Conservation (phyloP, 2,888 invertebrate genomes). For the Euproctis similis region DNA sequence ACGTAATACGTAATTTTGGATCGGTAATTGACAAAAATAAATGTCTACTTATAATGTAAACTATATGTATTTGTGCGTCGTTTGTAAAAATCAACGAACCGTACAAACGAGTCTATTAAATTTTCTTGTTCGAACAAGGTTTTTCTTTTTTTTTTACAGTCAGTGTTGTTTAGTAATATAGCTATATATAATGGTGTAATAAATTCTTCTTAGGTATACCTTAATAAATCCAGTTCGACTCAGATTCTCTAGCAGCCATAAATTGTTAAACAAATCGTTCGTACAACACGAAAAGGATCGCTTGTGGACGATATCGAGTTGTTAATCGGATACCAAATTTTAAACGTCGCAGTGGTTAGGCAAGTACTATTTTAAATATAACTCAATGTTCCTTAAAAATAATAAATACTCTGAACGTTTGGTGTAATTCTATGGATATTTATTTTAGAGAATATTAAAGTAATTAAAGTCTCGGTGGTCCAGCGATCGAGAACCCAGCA, state of each 20-base stretch:
- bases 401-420: constrained; percentile 4
- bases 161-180: constrained; percentile 37
- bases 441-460: too few relatives aligned
- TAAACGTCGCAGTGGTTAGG: constrained; percentile 17
- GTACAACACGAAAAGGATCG: constrained; percentile 43
- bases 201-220: constrained; percentile 56
- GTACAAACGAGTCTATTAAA: constrained; percentile 31
- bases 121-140: constrained; percentile 33
- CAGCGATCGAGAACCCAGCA: too few relatives aligned
- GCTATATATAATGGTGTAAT: constrained; percentile 47
- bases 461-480: too few relatives aligned
- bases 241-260: constrained; percentile 59
- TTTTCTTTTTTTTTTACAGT: constrained; percentile 46
- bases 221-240: constrained; percentile 65
- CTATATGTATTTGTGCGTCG: constrained; percentile 18
- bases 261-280: constrained; percentile 67
- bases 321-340: constrained; percentile 31
- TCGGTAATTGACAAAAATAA: constrained; percentile 9
- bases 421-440: too few relatives aligned
- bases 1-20: constrained; percentile 10
- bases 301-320: constrained; percentile 38
- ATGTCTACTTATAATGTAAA: constrained; percentile 12
- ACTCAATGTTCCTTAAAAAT: constrained; percentile 3
- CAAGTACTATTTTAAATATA: too few relatives aligned
- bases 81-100: constrained; percentile 16